Evolutionary conservation across 2,888 invertebrate genomes (phyloP).

Genomic region (Caenorhabditis imperialis): DNA sequence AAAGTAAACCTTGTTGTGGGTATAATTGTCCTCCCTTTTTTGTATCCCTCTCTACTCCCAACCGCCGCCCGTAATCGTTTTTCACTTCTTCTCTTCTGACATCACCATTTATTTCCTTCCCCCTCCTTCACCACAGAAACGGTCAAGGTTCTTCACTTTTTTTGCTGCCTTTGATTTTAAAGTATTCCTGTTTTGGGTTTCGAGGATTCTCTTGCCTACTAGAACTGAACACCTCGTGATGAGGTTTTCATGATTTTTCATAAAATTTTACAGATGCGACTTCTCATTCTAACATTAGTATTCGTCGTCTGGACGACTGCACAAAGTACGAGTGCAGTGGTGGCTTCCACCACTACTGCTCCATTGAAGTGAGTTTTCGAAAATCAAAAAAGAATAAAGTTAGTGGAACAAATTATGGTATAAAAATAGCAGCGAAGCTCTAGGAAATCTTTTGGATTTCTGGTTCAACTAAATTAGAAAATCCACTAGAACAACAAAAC

Average conservation of each 20-base stretch:
- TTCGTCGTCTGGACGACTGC: slow-evolving; percentile 45
- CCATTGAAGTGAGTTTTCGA: slow-evolving; percentile 31
- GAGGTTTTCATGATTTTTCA: neutral
- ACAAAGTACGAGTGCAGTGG: slow-evolving; percentile 17
- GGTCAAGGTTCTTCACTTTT: slow-evolving; percentile 33
- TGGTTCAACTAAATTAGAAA: too few species aligned
- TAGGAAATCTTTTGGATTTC: too few species aligned
- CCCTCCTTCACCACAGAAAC: slow-evolving; percentile 24
- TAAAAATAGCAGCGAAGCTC: too few species aligned
- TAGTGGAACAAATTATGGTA: too few species aligned
- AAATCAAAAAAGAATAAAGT: too few species aligned
- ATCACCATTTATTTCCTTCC: slow-evolving; percentile 17
- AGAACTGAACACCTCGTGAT: neutral
- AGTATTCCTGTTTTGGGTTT: neutral
- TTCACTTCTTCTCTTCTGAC: slow-evolving; percentile 1
- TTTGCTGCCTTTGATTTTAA: neutral
- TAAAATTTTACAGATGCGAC: slow-evolving; percentile 20
- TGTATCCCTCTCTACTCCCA: neutral
- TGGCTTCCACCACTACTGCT: slow-evolving; percentile 17
- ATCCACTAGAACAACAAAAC: too few species aligned
- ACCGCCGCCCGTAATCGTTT: slow-evolving; percentile 5
- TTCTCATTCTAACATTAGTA: slow-evolving; percentile 46
- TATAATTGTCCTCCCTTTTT: slow-evolving; percentile 15
- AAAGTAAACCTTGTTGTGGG: neutral
- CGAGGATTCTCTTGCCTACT: neutral